Base-by-base conservation (phyloP, 2,113 vertebrate species). In the Rhynchomys soricoides region DNA sequence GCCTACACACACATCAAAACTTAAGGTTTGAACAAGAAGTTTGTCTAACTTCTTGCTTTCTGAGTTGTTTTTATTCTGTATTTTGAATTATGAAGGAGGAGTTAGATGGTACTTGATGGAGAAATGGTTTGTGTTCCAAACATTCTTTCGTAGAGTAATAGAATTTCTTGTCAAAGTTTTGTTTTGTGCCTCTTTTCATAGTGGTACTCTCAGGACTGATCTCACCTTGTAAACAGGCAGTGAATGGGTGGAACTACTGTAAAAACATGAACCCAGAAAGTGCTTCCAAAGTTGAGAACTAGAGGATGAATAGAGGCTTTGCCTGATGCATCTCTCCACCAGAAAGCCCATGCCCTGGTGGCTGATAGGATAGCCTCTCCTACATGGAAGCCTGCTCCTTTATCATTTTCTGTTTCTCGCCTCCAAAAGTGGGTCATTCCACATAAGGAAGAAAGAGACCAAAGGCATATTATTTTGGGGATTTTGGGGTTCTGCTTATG, bases 41-140 rank as follows among this genome's bases (percentile, higher is more conserved):
- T 29, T 86, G 40, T 86, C 26, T 26, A 66, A 86, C 29, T 50
- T 16, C 64, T 70, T 70, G 31, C 19, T 68, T 68, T 86, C 55
- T 82, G 55, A 40, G 79, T 82, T 87, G 64, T 22, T 70, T 50
- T 70, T 40, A 48, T 34, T 73, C 52, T 52, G 66, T 93, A 37
- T 57, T 96, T 94, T 79, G 34, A 83, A 16, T 77, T 92, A 83
- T 71, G 81, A 90, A 87, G 79, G 74, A 83, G 55, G 81, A 73
- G 43, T 59, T 45, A 87, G 45, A 48, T 88, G 68, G 31, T 62
- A 34, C 73, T 94, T 73, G 40, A 62, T 48, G 43, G 62, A 93
- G 86, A 19, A 89, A 89, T 82, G 73, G 70, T 86, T 95, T 86
- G 34, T 95, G 52, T 83, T 79, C 62, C 66, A 73, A 86, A 86